phyloP scores from a whole-genome alignment of 2,113 vertebrate species.

The Scolopax mira region DNA sequence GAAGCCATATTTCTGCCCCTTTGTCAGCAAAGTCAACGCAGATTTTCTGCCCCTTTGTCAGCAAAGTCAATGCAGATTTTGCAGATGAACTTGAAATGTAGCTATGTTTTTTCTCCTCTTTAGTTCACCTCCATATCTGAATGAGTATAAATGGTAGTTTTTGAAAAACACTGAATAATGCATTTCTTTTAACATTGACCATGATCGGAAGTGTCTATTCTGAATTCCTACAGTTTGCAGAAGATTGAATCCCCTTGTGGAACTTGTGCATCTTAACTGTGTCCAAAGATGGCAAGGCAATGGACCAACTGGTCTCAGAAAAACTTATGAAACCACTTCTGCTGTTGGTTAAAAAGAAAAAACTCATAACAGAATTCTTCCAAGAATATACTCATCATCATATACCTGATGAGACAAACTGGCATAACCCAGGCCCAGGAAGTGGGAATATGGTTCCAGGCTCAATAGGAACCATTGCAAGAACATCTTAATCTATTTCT shows the following conservation, averaged over 20 bases:
- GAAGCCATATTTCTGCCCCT: not conserved
- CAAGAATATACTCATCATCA: not conserved
- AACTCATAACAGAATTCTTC: not conserved
- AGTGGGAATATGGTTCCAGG: not conserved
- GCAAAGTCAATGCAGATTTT: not conserved
- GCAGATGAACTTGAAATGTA: not conserved
- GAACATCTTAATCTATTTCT: not conserved
- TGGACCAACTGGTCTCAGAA: not conserved
- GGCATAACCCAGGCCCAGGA: not conserved
- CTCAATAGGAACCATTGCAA: not conserved
- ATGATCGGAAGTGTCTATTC: not conserved
- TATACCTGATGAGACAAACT: not conserved
- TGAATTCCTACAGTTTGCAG: not conserved
- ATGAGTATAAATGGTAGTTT: not conserved
- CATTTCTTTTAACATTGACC: not conserved
- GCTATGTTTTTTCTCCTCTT: not conserved
- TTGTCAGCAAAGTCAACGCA: not conserved
- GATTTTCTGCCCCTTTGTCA: not conserved
- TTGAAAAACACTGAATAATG: not conserved
- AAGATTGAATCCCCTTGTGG: not conserved
- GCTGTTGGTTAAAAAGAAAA: not conserved
- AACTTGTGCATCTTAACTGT: not conserved
- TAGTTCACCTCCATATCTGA: not conserved
- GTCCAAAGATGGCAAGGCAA: not conserved
- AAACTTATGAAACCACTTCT: not conserved